Evolutionary conservation across 2,113 vertebrate species (phyloP), one percentile per base, ranked within the genome.

Genomic region (Cyprinus carpio): DNA sequence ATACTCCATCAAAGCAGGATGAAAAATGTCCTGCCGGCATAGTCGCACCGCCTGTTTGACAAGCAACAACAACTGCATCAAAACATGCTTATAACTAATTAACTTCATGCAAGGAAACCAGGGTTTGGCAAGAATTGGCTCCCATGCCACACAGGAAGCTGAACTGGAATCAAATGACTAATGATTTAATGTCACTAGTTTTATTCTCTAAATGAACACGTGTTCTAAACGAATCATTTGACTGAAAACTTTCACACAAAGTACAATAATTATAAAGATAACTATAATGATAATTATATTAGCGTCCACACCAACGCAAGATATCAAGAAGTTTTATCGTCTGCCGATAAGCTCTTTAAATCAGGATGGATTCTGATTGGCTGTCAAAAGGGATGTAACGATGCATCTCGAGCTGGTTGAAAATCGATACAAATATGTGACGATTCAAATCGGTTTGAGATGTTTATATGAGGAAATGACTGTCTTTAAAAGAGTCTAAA

Each of bases 1-100:
- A 81, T 81, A 46, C 64, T 81, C 64, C 64, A 51, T 81, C 79
- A 81, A 81, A 81, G 79, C 43, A 4, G 43, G 79, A 81, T 81
- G 79, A 81, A 81, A 69, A 69, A 81, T 67, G 43, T 67, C 64
- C 64, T 81, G 78, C 78, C n/a, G 43, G 60, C 40, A 1, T 8
- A 43, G 15, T 64, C 12, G 2, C 27, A 43, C 31, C 0, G 77
- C 34, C 40, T 65, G 34, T 2, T 3, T 23, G 40, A 81, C 60
- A 80, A 81, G 34, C 40, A 67, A 62, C 78, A 81, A 31, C 40
- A 51, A 69, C 62, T 18, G 46, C 79, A n/a, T 69, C 60, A 31
- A 29, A 65, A 81, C 43, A 51, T 31, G 79, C 27, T 81, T 51
- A 81, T n/a, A 69, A n/a, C 79, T 51, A 67, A 81, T 81, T 81